Evolutionary conservation across 2,888 invertebrate species (phyloP), one percentile per base, ranked within the genome.

Genomic region (Lithophane socia): DNA sequence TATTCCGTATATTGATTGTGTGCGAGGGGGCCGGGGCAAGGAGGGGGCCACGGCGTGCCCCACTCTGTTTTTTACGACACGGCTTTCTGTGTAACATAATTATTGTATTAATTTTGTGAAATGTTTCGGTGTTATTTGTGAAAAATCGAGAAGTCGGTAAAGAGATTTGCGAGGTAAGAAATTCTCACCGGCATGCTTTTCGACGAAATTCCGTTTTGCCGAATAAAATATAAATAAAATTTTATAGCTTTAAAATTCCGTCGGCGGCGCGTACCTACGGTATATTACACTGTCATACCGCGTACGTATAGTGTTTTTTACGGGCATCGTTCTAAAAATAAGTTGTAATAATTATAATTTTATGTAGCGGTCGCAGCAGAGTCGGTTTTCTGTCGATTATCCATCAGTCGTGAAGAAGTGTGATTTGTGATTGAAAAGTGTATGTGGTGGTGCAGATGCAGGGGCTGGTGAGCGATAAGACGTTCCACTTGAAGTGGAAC

Each of bases 401-500:
- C 94, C 93, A 93, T 93, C 92, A 92, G 92, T 90, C 90, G 94
- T 92, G 92, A 92, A 93, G 93, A 91, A 92, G 94, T 94, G 95
- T 94, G 94, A 92, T 92, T 95, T 91, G 93, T 94, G 94, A 91
- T 92, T 92, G 90, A 91, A 86, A 92, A 94, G 95, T 95, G 95
- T 92, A 90, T 94, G 94, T 95, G 94, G 93, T 93, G 94, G 94
- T 95, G 93, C 95, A 97, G 97, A 97, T 97, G 97, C 97, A 96
- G 97, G 95, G 95, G 93, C 92, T 96, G 94, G 97, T 97, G 97
- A 97, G 97, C 91, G 97, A 97, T 87, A 97, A 97, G 94, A 97
- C 97, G 92, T 97, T 97, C 95, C 97, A 97, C 94, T 94, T 98
- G 87, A 97, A 97, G 91, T 98, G 97, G 98, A 98, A 98, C 95